phyloP scores from a whole-genome alignment of 2,113 vertebrate genomes.

The Uria aalge region DNA sequence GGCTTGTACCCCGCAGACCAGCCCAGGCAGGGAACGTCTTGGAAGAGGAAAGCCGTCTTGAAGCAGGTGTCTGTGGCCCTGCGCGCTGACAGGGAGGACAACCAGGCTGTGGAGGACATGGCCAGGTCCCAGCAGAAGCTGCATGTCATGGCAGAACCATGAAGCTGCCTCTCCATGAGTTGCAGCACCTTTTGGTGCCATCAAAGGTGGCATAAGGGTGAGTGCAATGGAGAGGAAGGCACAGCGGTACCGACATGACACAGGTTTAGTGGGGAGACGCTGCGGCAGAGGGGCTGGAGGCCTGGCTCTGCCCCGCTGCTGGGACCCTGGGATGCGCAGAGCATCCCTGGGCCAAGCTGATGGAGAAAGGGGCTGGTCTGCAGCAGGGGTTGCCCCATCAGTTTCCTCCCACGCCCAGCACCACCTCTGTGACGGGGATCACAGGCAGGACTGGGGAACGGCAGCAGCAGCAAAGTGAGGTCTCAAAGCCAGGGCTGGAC shows the following conservation, averaged over 20 bases:
- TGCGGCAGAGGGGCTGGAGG: background rate
- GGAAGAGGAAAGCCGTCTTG: background rate
- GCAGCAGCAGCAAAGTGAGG: background rate
- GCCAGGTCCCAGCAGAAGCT: background rate
- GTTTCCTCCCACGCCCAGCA: background rate
- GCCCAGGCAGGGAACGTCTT: background rate
- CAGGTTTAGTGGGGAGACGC: background rate
- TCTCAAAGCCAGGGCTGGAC: background rate
- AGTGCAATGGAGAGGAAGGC: background rate
- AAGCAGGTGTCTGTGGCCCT: background rate
- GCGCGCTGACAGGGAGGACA: background rate
- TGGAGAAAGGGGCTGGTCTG: background rate
- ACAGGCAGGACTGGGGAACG: fast-evolving
- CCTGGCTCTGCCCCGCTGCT: fast-evolving
- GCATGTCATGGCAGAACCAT: background rate
- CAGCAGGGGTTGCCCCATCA: fast-evolving
- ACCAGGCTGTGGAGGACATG: background rate
- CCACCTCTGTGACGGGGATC: background rate
- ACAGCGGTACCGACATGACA: fast-evolving
- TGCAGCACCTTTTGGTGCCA: background rate
- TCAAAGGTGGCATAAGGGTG: background rate
- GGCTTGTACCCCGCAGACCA: background rate
- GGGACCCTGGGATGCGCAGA: background rate
- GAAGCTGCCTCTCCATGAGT: background rate
- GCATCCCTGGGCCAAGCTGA: background rate